phyloP scores from a whole-genome alignment of 1,140 invertebrate genomes.

The Venustaconcha ellipsiformis region DNA sequence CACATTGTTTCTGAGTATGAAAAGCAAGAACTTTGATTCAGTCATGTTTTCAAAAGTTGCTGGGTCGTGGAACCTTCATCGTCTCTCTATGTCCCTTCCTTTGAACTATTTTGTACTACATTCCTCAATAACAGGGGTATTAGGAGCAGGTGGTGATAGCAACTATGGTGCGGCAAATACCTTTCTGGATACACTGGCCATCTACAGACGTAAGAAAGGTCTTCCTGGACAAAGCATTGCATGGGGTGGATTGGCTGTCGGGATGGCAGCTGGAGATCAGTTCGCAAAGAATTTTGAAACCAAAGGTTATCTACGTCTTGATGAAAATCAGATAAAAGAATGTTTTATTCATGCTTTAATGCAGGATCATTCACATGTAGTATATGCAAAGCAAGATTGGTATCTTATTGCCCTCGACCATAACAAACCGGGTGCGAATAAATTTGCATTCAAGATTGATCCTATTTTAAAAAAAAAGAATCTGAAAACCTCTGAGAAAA shows the following conservation, averaged over 20 bases:
- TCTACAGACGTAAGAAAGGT: constrained; percentile 33
- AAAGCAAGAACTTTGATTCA: constrained; percentile 32
- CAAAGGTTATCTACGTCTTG: constrained; percentile 9
- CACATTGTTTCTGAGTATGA: constrained; percentile 38
- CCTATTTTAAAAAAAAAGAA: no score
- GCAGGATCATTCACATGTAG: no score
- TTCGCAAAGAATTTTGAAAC: constrained; percentile 14
- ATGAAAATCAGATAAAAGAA: no score
- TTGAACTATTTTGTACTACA: constrained; percentile 53
- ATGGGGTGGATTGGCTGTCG: constrained; percentile 15
- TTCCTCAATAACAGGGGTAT: constrained; percentile 42
- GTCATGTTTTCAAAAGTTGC: constrained; percentile 50
- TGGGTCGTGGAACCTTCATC: constrained; percentile 57
- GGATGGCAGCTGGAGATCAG: constrained; percentile 21
- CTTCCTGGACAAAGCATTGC: constrained; percentile 34
- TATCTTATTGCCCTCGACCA: no score
- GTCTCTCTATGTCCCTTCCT: constrained; percentile 30
- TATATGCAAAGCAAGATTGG: no score
- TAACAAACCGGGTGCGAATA: no score
- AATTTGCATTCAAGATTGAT: no score
- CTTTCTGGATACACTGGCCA: constrained; percentile 48
- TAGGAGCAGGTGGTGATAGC: constrained; percentile 47
- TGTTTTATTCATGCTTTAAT: no score
- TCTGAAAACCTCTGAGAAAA: no score
- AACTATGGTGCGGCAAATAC: constrained; percentile 51